Evolutionary conservation across 2,797 vertebrate genomes (phyloP), one percentile per base, ranked within the genome.

Genomic region (Geotrypetes seraphini): DNA sequence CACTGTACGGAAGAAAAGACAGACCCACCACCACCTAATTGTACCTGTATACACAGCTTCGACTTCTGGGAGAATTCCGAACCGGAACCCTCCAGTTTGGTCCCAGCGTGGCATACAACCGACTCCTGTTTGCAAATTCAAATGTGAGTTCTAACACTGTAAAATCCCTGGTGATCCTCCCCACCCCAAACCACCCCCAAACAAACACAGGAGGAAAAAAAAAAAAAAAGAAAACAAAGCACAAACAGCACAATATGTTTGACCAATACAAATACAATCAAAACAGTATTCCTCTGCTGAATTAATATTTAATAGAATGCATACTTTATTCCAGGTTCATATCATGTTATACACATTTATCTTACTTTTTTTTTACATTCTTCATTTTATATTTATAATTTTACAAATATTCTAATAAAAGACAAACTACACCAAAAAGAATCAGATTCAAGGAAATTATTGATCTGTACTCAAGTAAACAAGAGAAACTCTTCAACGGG

Each of bases 31-130:
- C 38, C 43, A 41, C 46, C 40, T 36, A 53, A 62, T 27, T 53
- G 52, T 90, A 96, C 92, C 92, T 94, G 87, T 91, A 91, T 60
- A 91, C 69, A 62, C 87, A 94, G 83, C 87, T 89, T 68, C 66
- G 85, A 65, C 81, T 90, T 60, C 92, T 73, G 44, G 90, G 90
- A 57, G 92, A 94, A 75, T 77, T 92, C 65, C 86, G 82, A 38
- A 88, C 81, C 0, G 91, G 89, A 55, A 91, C 91, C 66, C 86
- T 86, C 92, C 93, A 96, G 78, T 97, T 96, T 60, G 92, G 94
- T 39, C 92, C 94, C 73, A 97, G 81, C 0, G 94, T 96, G 50
- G 92, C 89, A 25, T 96, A 97, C 67, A 97, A 84, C 46, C 91
- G 92, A 45, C 90, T 88, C 85, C 92, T 95, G 87, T 84, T 87